Base-by-base conservation (phyloP, 1,140 invertebrate genomes). In the Lucilia sericata region DNA sequence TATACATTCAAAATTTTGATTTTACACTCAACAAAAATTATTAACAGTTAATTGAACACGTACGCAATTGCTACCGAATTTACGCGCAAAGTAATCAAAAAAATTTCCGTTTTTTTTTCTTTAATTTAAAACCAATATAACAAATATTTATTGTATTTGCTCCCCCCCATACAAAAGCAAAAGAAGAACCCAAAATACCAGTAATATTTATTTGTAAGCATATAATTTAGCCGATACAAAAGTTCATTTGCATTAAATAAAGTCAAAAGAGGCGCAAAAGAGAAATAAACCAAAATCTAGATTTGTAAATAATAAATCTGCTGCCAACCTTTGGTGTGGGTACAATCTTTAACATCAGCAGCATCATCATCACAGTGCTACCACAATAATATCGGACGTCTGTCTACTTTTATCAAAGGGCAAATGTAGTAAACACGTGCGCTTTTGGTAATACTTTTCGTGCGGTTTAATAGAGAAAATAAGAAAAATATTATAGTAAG, bases 221-320 rank as follows among this genome's bases (percentile, higher is more conserved):
- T 70, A 70, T 70, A 70, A 70, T 70, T 60, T 70, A 70, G n/a
- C 8, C 21, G n/a, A 70, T 70, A 70, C 76, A 51, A 80, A 19
- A 80, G 76, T 80, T 80, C 76, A 80, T 80, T 80, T 80, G 76
- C 76, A 80, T 80, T 80, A 80, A 70, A 19, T 25, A 80, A 80
- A 30, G 47, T 78, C 34, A 78, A 78, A 78, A 78, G 14, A 42
- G 36, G 34, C 34, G 7, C 13, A 74, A 36, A 76, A 76, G n/a
- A 80, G 12, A 80, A 80, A 49, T 2, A 30, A 30, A 8, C 13
- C 13, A 60, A 70, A 70, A 70, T 70, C 65, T 12, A 70, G 65
- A 70, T 70, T 12, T 70, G 65, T 70, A 70, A 70, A 21, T 70
- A 70, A 70, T 70, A 12, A 55, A 55, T 55, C 13, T 55, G 12